phyloP scores from a whole-genome alignment of 2,888 invertebrate species.

The Creontiades dilutus region DNA sequence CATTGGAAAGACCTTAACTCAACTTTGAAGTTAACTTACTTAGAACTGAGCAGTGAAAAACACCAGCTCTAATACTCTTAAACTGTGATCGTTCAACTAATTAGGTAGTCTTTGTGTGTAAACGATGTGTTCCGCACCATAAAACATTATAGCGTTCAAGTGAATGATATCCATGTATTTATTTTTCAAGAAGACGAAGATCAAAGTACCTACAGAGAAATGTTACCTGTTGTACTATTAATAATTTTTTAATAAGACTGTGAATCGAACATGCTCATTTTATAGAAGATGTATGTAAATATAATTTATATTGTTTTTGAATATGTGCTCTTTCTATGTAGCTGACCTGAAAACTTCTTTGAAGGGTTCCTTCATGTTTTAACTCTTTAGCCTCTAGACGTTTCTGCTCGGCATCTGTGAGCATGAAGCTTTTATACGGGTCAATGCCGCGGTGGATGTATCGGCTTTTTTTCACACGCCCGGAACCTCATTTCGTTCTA shows the following conservation, averaged over 20 bases:
- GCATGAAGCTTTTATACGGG: no score
- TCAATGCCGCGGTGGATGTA: no score
- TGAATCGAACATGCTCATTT: conserved; percentile 18
- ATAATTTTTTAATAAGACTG: conserved; percentile 22
- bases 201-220: conserved; percentile 39
- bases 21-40: no score
- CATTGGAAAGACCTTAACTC: no score
- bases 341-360: no score
- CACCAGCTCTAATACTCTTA: background rate
- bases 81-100: background rate
- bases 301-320: conserved; percentile 22
- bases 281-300: conserved; percentile 33
- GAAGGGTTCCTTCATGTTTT: no score
- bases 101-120: background rate
- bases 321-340: background rate
- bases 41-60: no score
- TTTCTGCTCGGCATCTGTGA: no score
- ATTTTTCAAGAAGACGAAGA: background rate
- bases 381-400: no score
- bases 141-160: background rate
- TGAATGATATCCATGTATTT: background rate
- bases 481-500: no score
- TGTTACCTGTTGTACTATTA: conserved; percentile 40
- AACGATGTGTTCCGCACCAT: no score
- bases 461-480: no score